Conservation (phyloP, 2,797 vertebrate species). For the Aythya fuligula region DNA sequence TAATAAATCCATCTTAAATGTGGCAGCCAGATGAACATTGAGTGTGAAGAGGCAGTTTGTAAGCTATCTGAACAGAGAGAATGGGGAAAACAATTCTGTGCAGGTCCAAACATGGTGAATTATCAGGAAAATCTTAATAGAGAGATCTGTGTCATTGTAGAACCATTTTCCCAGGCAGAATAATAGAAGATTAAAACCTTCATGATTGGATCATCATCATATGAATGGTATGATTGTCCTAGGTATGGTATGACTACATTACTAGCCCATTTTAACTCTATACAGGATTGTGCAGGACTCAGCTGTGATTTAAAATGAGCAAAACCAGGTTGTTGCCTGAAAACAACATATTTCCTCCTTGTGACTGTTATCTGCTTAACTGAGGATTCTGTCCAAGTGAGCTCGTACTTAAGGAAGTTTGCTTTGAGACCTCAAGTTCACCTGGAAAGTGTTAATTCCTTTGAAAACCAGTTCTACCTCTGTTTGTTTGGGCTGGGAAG, state of each 20-base stretch:
- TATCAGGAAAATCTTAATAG: conserved; percentile 23
- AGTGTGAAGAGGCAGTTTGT: not conserved
- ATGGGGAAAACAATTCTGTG: not conserved
- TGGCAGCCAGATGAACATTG: not conserved
- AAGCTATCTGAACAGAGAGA: not conserved
- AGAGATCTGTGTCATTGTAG: not conserved
- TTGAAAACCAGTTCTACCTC: not conserved
- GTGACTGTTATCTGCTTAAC: not conserved
- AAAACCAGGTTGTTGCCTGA: not conserved
- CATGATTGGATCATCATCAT: not conserved
- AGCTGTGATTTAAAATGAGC: not conserved
- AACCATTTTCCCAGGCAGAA: conserved; percentile 25
- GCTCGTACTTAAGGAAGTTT: not conserved
- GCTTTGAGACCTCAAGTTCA: not conserved
- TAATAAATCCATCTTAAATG: not conserved
- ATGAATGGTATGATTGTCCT: not conserved
- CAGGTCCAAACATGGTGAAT: not conserved
- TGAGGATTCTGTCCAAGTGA: not conserved
- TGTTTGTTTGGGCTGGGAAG: conserved; percentile 4
- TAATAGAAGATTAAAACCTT: not conserved
- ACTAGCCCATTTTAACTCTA: conserved; percentile 24
- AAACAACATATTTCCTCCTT: not conserved
- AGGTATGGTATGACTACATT: not conserved
- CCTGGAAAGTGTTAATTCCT: not conserved
- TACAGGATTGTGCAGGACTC: not conserved